phyloP scores from a whole-genome alignment of 1,140 invertebrate species.

The Pomacea maculata region DNA sequence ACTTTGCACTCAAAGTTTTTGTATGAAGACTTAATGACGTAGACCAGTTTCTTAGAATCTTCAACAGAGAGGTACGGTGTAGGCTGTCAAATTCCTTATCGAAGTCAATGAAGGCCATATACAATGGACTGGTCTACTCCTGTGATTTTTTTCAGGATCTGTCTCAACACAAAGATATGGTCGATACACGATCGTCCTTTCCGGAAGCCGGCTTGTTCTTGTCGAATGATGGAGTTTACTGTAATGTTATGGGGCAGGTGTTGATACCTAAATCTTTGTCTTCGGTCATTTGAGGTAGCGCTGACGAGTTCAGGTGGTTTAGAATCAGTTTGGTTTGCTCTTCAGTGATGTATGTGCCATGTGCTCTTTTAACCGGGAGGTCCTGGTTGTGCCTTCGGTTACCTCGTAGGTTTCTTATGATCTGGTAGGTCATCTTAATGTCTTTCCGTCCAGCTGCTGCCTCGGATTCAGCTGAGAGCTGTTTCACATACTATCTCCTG shows the following conservation, averaged over 20 bases:
- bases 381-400: not conserved
- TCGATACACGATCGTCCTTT: slow-evolving; percentile 22
- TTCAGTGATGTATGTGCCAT: not conserved
- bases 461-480: not conserved
- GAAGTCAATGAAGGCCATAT: slow-evolving; percentile 24
- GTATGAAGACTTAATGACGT: not conserved
- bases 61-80: slow-evolving; percentile 10
- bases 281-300: slow-evolving; percentile 2
- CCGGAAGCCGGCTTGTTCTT: slow-evolving; percentile 29
- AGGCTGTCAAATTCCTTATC: slow-evolving; percentile 20
- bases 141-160: slow-evolving; percentile 24
- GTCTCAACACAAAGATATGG: slow-evolving; percentile 22
- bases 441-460: not conserved
- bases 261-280: slow-evolving; percentile 21
- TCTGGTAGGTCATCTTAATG: not conserved
- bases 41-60: slow-evolving; percentile 3
- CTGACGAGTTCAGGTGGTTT: slow-evolving; percentile 7
- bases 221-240: slow-evolving; percentile 1
- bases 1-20: not conserved
- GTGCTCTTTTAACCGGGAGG: not conserved
- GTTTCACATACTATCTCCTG: not conserved
- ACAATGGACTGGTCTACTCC: slow-evolving; percentile 22
- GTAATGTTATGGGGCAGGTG: slow-evolving; percentile 11
- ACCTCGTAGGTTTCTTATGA: not conserved
- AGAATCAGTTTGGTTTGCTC: not conserved